These are phyloP conservation scores for Phortica magna DNA, from an alignment of 2,888 invertebrate species.

Conservation along the genomic window DNA sequence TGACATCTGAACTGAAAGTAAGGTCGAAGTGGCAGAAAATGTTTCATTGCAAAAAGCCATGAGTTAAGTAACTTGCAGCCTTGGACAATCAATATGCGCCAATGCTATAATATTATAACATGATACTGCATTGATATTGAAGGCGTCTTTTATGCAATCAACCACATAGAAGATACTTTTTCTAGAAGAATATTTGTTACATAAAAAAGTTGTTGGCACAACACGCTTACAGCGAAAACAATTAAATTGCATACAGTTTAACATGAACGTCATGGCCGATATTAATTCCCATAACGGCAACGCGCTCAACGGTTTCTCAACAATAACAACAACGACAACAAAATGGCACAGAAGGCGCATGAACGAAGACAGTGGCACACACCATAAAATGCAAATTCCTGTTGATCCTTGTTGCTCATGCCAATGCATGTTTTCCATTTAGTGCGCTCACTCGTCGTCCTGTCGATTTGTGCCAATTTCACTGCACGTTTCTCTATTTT, in stretches of 20 bases:
- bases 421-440: slow-evolving; percentile 66
- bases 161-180: no score
- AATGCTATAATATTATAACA: no score
- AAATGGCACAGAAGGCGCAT: neutral
- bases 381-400: slow-evolving; percentile 71
- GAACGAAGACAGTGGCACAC: slow-evolving; percentile 52
- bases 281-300: neutral
- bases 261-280: neutral
- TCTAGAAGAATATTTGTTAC: no score
- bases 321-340: no score
- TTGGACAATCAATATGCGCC: no score
- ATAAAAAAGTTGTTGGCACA: neutral
- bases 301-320: neutral
- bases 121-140: no score
- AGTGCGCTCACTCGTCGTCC: slow-evolving; percentile 43
- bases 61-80: no score
- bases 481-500: slow-evolving; percentile 53
- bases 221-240: neutral
- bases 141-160: no score
- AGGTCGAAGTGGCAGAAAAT: no score
- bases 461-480: slow-evolving; percentile 67
- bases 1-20: no score
- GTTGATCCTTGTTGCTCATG: slow-evolving; percentile 69
- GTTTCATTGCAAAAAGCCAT: no score
- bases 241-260: neutral